phyloP scores from a whole-genome alignment of 2,113 vertebrate genomes.

The Neofelis nebulosa region DNA sequence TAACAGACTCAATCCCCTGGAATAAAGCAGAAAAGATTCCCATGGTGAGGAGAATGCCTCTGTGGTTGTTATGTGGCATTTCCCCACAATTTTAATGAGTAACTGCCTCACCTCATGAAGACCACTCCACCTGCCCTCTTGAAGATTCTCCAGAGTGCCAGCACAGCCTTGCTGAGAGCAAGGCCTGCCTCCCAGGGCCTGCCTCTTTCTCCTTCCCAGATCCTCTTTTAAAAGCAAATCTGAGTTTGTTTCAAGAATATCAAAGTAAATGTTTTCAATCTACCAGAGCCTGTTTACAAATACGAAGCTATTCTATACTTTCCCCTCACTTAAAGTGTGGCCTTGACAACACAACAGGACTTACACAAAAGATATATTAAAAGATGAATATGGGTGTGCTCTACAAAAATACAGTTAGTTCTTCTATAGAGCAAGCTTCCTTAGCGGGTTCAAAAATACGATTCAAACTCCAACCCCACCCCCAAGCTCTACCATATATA shows the following conservation, averaged over 20 bases:
- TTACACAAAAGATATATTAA: background rate
- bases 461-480: background rate
- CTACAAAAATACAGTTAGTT: background rate
- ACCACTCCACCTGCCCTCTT: background rate
- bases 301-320: background rate
- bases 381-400: background rate
- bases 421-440: background rate
- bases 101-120: rapidly evolving
- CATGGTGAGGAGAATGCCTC: background rate
- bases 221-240: background rate
- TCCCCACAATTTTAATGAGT: background rate
- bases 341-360: background rate
- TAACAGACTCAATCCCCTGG: background rate
- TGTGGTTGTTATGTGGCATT: background rate
- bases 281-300: background rate
- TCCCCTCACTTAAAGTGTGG: background rate
- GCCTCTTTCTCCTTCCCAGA: background rate
- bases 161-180: background rate
- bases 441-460: background rate
- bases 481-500: background rate
- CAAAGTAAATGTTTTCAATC: conserved; percentile 30
- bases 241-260: conserved; percentile 30
- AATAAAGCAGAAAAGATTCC: background rate
- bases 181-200: rapidly evolving
- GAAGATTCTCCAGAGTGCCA: background rate